phyloP scores from a whole-genome alignment of 2,113 vertebrate species.

The Periophthalmus modestus region DNA sequence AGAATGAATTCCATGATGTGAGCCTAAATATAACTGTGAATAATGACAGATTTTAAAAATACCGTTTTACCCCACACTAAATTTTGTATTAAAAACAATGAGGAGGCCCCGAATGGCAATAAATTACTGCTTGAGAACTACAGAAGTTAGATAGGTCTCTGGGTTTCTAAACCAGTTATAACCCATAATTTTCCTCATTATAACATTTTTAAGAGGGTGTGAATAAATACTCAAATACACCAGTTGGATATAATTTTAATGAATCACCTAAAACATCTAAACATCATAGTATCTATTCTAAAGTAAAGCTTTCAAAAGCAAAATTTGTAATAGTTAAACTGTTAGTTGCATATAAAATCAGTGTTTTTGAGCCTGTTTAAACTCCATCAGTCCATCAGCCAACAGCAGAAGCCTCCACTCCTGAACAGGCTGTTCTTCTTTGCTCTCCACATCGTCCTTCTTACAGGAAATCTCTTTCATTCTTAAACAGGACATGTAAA shows the following conservation, averaged over 20 bases:
- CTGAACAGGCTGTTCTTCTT: conserved; percentile 1
- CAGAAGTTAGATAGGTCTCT: not conserved
- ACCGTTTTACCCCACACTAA: too few relatives aligned
- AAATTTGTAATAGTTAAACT: not conserved
- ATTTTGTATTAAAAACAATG: too few relatives aligned
- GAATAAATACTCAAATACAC: not conserved
- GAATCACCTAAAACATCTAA: not conserved
- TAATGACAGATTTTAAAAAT: too few relatives aligned
- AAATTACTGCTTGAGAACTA: not conserved
- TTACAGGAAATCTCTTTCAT: conserved; percentile 7
- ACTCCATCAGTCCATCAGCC: conserved; percentile 69
- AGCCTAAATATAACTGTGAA: not conserved
- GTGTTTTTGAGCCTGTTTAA: conserved; percentile 43
- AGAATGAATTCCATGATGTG: not conserved
- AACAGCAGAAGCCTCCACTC: conserved; percentile 66
- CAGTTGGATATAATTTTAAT: not conserved
- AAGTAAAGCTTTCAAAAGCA: not conserved
- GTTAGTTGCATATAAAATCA: not conserved
- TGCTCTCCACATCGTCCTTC: conserved; percentile 3
- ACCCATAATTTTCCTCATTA: too few relatives aligned
- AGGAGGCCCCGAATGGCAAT: not conserved
- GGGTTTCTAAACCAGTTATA: not conserved
- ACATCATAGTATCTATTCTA: not conserved
- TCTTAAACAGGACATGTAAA: conserved; percentile 68
- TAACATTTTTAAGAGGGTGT: too few relatives aligned